Percentiles rank a stretch among this genome's conserved stretches.
Conservation (phyloP, 64 coral and sea anemone species). For the Pocillopora damicornis region DNA sequence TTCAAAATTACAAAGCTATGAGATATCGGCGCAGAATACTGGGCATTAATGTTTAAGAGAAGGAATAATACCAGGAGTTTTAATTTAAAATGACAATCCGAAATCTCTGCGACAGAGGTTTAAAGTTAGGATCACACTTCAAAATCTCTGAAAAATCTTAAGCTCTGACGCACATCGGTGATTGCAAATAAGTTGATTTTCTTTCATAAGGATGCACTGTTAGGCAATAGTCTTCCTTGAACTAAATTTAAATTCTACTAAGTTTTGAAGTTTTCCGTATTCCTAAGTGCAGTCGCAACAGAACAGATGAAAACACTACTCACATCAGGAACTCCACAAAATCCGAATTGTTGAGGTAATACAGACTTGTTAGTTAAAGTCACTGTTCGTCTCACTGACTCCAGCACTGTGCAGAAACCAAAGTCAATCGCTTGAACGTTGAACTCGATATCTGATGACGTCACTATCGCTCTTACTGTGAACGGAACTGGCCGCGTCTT, state of each 20-base stretch:
- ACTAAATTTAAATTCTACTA: not conserved
- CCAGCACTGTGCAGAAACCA: slow-evolving; percentile 83
- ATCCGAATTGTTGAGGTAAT: slow-evolving; percentile 84
- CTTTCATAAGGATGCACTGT: no score
- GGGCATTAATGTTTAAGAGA: not conserved
- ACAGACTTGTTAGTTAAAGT: slow-evolving; percentile 87
- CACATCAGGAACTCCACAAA: slow-evolving; percentile 96
- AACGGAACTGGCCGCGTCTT: slow-evolving; percentile 91
- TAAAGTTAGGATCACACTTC: no score
- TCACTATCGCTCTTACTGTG: slow-evolving; percentile 74
- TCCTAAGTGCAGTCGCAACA: not conserved
- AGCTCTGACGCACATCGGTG: no score
- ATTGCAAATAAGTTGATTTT: no score
- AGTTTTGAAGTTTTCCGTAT: not conserved
- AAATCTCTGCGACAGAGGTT: no score
- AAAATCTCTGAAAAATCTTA: no score
- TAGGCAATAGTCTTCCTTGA: no score
- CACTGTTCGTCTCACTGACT: slow-evolving; percentile 88
- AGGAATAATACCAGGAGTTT: not conserved
- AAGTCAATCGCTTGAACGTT: slow-evolving; percentile 77
- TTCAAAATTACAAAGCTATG: not conserved
- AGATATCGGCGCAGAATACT: not conserved
- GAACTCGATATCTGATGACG: slow-evolving; percentile 93
- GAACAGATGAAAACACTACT: not conserved
- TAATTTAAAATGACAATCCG: no score